phyloP scores from a whole-genome alignment of 2,797 vertebrate species.

The Caiman crocodilus region DNA sequence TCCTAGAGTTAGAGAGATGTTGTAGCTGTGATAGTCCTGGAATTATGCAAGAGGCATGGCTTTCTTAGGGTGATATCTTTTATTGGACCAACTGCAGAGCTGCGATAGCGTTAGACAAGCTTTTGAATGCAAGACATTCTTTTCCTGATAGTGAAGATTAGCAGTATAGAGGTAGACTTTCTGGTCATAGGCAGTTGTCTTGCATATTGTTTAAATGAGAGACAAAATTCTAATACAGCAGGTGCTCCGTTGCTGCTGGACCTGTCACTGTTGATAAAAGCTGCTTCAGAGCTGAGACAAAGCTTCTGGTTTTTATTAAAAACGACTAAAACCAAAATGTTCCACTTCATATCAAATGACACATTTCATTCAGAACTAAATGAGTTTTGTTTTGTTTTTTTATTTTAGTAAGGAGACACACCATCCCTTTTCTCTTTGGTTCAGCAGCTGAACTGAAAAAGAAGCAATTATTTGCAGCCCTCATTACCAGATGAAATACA shows the following conservation, averaged over 20 bases:
- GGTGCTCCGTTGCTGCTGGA: neutral
- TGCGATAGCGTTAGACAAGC: too few relatives aligned
- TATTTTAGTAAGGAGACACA: too few relatives aligned
- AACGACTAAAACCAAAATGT: neutral
- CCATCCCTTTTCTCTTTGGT: neutral
- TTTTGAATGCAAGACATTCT: too few relatives aligned
- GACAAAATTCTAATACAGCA: neutral
- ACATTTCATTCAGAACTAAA: neutral
- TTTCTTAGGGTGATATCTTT: too few relatives aligned
- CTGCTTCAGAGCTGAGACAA: neutral
- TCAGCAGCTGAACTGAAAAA: neutral
- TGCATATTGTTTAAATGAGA: neutral
- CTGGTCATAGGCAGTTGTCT: neutral
- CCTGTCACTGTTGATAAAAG: neutral
- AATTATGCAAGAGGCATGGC: too few relatives aligned
- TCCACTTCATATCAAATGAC: neutral
- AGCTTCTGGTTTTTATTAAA: neutral
- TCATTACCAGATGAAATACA: neutral
- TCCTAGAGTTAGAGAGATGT: too few relatives aligned
- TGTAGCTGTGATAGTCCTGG: too few relatives aligned
- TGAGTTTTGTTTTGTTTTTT: neutral
- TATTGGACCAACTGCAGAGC: too few relatives aligned
- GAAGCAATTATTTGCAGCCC: neutral
- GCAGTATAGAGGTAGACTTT: too few relatives aligned
- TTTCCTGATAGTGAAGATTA: too few relatives aligned